phyloP scores from a whole-genome alignment of 2,797 vertebrate genomes.

The Podarcis lilfordi region DNA sequence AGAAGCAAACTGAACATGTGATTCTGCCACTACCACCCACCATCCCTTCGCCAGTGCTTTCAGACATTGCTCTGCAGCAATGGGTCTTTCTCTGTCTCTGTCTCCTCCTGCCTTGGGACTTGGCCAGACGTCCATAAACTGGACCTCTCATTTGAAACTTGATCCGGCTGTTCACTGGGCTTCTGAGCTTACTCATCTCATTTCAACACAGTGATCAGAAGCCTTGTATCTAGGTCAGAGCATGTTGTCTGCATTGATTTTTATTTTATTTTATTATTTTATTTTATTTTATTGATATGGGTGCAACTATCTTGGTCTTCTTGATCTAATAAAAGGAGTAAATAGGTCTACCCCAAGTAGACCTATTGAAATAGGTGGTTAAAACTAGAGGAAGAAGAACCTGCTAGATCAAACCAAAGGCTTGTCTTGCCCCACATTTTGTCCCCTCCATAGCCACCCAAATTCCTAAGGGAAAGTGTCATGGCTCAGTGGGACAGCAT shows the following conservation, averaged over 20 bases:
- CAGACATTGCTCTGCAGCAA: not conserved
- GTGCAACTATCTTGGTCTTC: not conserved
- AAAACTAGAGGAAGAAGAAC: not conserved
- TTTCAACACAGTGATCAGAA: not conserved
- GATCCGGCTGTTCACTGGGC: constrained; percentile 24
- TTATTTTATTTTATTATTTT: not conserved
- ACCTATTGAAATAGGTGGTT: too few relatives aligned
- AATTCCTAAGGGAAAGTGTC: too few relatives aligned
- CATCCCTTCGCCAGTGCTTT: not conserved
- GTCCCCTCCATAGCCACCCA: too few relatives aligned
- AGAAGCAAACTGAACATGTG: not conserved
- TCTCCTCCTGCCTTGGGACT: not conserved
- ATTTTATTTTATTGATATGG: not conserved
- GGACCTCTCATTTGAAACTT: constrained; percentile 46
- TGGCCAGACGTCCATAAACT: constrained; percentile 23
- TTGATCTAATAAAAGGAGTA: not conserved
- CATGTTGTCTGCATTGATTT: constrained; percentile 8
- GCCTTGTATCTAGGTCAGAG: constrained; percentile 40
- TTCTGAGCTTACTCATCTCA: constrained; percentile 15
- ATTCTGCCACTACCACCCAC: not conserved
- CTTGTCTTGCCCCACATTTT: too few relatives aligned
- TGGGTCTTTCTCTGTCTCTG: not conserved
- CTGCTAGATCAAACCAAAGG: too few relatives aligned
- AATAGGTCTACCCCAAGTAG: too few relatives aligned
- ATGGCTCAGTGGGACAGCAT: too few relatives aligned